Evolutionary conservation across 2,113 vertebrate species (phyloP), one percentile per base, ranked within the genome.

Genomic region (Vanacampus margaritifer): DNA sequence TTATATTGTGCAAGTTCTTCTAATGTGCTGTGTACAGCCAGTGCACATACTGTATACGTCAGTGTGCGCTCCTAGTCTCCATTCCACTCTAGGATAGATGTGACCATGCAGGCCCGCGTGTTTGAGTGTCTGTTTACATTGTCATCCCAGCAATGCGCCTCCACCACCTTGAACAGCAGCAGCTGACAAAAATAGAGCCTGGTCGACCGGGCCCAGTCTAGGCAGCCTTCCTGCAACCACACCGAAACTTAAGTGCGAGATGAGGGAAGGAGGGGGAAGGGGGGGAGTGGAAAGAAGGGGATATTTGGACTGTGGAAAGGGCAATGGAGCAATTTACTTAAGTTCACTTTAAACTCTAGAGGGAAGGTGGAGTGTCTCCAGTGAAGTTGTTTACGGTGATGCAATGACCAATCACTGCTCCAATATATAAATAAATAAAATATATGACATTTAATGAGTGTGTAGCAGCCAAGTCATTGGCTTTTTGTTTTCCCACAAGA

Each of bases 111-210:
- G 65, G 56, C 54, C 56, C 5, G 32, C 48, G 68, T 84, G 75
- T 85, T 84, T 74, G 43, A 80, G 81, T 73, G 71, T 84, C 85
- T 88, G 87, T 90, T 90, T 88, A 84, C 78, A 64, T 62, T 28
- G 71, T 90, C 72, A 71, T 83, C 84, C 65, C 0, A 26, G 79
- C 71, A 54, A 82, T 78, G 72, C 59, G 70, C 13, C 50, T 0
- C 35, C 21, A 64, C 37, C 43, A 51, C 63, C 74, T 71, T 69
- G 54, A 61, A 32, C 74, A 14, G 61, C 63, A 50, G 60, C 56
- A 63, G 72, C 37, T 24, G 74, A 83, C 75, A 70, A 74, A 89
- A 89, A 90, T 90, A 88, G 84, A 76, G 37, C 19, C 51, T 35
- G 21, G 4, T 72, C 5, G 0, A 57, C 46, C 24, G 11, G 56